Evolutionary conservation across 1,140 invertebrate genomes (phyloP).

Genomic region (Magallana angulata): DNA sequence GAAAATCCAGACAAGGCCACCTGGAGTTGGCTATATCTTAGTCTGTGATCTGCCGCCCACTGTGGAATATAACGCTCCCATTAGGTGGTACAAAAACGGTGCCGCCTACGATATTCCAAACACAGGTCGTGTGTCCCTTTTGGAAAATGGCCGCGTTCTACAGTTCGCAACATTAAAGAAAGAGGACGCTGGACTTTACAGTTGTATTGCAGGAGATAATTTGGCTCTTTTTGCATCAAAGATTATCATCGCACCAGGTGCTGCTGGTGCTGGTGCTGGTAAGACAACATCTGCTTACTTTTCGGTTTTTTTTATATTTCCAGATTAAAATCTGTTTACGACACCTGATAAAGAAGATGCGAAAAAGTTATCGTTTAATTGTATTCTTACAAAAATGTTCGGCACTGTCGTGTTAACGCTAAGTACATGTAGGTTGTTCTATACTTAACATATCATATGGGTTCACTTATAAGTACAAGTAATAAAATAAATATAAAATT

Average conservation of each 20-base stretch:
- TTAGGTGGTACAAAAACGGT: background rate
- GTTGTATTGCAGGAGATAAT: background rate
- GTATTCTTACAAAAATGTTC: too few species aligned
- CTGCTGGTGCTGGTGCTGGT: background rate
- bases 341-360: too few species aligned
- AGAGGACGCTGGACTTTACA: slow-evolving; percentile 15
- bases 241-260: background rate
- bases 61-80: background rate
- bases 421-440: too few species aligned
- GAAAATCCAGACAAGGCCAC: background rate
- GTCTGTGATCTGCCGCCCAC: background rate
- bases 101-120: background rate
- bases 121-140: background rate
- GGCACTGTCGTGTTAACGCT: too few species aligned
- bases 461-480: too few species aligned
- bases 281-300: background rate
- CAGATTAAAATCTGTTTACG: too few species aligned
- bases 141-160: background rate
- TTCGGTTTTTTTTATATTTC: too few species aligned
- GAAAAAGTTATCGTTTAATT: too few species aligned
- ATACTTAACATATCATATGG: too few species aligned
- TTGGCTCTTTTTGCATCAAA: background rate
- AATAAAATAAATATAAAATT: too few species aligned
- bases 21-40: background rate
- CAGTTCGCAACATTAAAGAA: background rate